These are phyloP conservation scores for Coluber constrictor DNA, from an alignment of 2,797 vertebrate species.

Conservation along the genomic window DNA sequence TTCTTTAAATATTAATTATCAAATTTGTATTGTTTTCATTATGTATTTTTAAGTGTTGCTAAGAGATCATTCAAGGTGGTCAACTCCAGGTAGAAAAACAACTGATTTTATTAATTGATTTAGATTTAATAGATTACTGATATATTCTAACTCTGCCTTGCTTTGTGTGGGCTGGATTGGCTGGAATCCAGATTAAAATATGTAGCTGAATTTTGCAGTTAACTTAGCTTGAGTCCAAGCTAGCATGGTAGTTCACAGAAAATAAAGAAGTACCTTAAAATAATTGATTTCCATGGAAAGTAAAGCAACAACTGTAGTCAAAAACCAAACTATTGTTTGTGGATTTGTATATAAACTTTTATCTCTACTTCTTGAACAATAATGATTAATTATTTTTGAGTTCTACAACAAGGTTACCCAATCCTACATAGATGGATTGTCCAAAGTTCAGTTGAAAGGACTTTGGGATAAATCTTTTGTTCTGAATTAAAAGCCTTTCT, in stretches of 20 bases:
- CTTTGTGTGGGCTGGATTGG: background rate
- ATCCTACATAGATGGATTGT: background rate
- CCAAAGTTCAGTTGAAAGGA: background rate
- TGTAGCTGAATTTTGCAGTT: background rate
- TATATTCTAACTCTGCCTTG: background rate
- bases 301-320: background rate
- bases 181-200: background rate
- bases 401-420: background rate
- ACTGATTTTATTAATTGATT: background rate
- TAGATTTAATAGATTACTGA: background rate
- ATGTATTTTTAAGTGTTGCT: background rate
- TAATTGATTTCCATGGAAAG: background rate
- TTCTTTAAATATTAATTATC: constrained; percentile 7
- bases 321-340: background rate
- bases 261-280: background rate
- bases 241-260: background rate
- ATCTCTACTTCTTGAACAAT: background rate
- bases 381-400: background rate
- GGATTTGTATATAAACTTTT: background rate
- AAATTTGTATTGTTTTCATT: constrained; percentile 9
- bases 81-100: background rate
- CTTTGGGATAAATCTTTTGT: background rate
- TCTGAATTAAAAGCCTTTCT: background rate
- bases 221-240: background rate
- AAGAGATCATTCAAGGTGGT: background rate